Evolutionary conservation across 2,113 vertebrate species (phyloP), one percentile per base, ranked within the genome.

Genomic region (Mustela lutreola): DNA sequence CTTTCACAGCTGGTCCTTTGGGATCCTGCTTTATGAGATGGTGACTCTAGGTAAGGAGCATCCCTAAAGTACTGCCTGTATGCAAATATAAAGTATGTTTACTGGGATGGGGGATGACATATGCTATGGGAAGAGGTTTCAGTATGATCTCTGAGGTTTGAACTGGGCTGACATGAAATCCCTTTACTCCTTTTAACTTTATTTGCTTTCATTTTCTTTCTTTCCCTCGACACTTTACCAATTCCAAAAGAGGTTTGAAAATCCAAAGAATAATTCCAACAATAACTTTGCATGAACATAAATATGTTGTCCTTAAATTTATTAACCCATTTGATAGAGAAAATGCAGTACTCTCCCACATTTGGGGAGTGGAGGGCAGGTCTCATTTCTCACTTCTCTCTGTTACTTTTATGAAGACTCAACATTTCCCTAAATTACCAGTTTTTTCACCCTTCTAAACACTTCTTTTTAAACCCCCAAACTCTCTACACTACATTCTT

Each of bases 1-100:
- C 89, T 95, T 95, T 98, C 94, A 76, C 98, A 99, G 99, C 81
- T 99, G 99, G 99, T 99, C 99, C 4, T 99, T 99, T 97, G 99
- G 99, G 85, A 99, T 99, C 97, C 98, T 99, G 24, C 98, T 99
- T 1, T 99, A 99, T 98, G 99, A 99, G 98, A 99, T 99, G 99
- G 98, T 99, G 96, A 99, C 99, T 50, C 94, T 99, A 94, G 99
- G 99, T 99, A 98, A 98, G 99, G 95, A 56, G 60, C 14, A 24
- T 45, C 24, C 70, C 42, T 33, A 45, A 16, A 56, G 6, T 11
- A 53, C 58, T 79, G 3, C 7, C 48, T 88, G 4, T 45, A 4
- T 71, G 79, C 18, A 63, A 48, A 93, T n/a, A 70, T 4, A 16
- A 78, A 65, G n/a, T 11, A 33, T 53, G 26, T 88, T 89, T 45